A percentile compares a stretch with the other conserved stretches of the same genome.
These are phyloP conservation scores for Ennomos fuscantarius DNA, from an alignment of 2,888 invertebrate genomes.

Conservation along the genomic window DNA sequence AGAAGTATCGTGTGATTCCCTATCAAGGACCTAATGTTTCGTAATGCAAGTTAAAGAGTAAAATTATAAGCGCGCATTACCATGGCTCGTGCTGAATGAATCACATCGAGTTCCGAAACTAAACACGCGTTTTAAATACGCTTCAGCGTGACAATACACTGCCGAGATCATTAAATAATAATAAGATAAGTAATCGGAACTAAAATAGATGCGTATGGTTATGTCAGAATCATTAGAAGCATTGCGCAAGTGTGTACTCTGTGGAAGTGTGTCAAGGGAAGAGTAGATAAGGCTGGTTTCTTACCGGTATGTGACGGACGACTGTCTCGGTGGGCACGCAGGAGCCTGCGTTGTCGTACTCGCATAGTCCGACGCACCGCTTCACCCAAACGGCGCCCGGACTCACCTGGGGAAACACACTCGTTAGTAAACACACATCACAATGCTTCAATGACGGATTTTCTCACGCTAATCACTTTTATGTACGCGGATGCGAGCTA, in stretches of 20 bases:
- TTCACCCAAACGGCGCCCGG: conserved; percentile 78
- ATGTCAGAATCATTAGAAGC: conserved; percentile 47
- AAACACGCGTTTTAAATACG: conserved; percentile 6
- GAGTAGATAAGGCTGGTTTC: conserved; percentile 56
- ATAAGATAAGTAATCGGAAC: background rate
- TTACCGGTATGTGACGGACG: conserved; percentile 70
- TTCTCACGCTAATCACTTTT: conserved; percentile 63
- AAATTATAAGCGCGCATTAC: background rate
- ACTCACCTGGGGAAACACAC: conserved; percentile 59
- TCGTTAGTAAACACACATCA: conserved; percentile 35
- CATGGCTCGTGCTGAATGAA: conserved; percentile 27
- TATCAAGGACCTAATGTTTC: no score
- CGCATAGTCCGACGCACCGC: conserved; percentile 75
- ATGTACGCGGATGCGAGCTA: conserved; percentile 48
- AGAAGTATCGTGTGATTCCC: conserved; percentile 2
- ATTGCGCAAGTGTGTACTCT: conserved; percentile 49
- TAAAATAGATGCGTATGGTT: conserved; percentile 56
- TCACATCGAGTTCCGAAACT: conserved; percentile 31
- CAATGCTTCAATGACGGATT: conserved; percentile 55
- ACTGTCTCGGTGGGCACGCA: conserved; percentile 64
- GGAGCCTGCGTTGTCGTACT: conserved; percentile 61
- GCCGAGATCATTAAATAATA: background rate
- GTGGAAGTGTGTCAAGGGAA: conserved; percentile 72
- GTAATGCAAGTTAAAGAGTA: no score
- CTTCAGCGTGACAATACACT: background rate